phyloP scores from a whole-genome alignment of 92 coral and sea anemone genomes.

The Bergia sp. region DNA sequence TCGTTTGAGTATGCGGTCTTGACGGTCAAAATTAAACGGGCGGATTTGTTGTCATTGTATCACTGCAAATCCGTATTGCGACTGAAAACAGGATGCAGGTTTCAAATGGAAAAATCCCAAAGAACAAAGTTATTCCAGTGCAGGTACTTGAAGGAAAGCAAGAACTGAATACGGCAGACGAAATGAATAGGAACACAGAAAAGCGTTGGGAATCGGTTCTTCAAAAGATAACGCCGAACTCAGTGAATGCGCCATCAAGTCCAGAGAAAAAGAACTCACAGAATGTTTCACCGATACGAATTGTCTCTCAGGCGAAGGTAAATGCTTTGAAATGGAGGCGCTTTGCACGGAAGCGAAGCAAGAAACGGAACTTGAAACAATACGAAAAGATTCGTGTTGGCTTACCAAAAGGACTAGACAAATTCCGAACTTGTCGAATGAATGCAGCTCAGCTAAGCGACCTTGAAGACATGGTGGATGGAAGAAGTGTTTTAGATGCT shows the following conservation, averaged over 20 bases:
- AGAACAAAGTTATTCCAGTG: conserved; percentile 70
- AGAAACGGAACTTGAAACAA: conserved; percentile 45
- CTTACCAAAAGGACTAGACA: conserved; percentile 55
- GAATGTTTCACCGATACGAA: conserved; percentile 59
- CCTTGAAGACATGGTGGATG: conserved; percentile 80
- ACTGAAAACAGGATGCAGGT: conserved; percentile 51
- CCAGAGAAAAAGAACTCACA: conserved; percentile 52
- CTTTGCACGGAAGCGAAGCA: conserved; percentile 57
- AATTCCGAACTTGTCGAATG: conserved; percentile 67
- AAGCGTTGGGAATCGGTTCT: background rate
- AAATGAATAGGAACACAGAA: background rate
- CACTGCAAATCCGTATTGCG: too few relatives aligned
- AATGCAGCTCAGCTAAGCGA: conserved; percentile 88
- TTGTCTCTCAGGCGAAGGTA: conserved; percentile 71
- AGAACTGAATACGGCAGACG: conserved; percentile 5
- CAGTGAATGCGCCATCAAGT: background rate
- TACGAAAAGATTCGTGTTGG: conserved; percentile 53
- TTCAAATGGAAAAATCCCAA: conserved; percentile 74
- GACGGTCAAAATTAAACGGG: too few relatives aligned
- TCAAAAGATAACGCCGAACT: conserved; percentile 4
- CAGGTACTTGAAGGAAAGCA: conserved; percentile 43
- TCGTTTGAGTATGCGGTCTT: background rate
- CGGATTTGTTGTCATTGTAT: too few relatives aligned
- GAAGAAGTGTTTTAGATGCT: conserved; percentile 32
- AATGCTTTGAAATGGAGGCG: conserved; percentile 83